Evolutionary conservation across 2,113 vertebrate genomes (phyloP).

Genomic region (Sceloporus undulatus): DNA sequence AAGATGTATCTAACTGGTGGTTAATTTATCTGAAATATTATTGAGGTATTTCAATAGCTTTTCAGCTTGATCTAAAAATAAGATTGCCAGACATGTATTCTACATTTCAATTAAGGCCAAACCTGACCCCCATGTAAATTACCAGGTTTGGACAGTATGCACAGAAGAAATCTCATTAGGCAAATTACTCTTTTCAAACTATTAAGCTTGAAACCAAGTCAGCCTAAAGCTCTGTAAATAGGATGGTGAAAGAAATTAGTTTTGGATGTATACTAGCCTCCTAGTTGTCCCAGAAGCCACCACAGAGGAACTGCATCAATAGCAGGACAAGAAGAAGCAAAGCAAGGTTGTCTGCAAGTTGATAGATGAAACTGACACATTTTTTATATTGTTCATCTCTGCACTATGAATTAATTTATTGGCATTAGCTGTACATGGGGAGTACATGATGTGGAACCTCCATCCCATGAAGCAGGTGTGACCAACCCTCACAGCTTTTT

Average conservation of each 20-base stretch:
- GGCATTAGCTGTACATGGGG: not conserved
- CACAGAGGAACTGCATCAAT: not conserved
- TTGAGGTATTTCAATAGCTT: not conserved
- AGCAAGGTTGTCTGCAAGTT: not conserved
- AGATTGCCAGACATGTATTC: conserved; percentile 39
- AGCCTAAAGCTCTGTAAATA: not conserved
- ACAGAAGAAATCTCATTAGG: conserved; percentile 22
- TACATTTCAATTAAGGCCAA: conserved; percentile 45
- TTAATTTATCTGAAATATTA: conserved; percentile 2
- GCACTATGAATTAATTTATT: not conserved
- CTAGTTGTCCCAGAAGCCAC: not conserved
- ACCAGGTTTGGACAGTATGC: not conserved
- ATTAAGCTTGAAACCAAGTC: not conserved
- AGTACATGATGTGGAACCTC: not conserved
- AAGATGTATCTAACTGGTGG: not conserved
- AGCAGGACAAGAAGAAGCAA: not conserved
- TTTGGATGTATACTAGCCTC: conserved; percentile 11
- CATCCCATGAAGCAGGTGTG: not conserved
- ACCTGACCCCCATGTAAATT: not conserved
- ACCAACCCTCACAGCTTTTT: not conserved
- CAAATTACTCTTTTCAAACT: not conserved
- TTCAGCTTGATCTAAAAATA: not conserved
- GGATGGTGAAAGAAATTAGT: not conserved
- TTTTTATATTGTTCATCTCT: not conserved
- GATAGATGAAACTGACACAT: not conserved